phyloP scores from a whole-genome alignment of 1,140 invertebrate species.

The Sycophaga agraensis region DNA sequence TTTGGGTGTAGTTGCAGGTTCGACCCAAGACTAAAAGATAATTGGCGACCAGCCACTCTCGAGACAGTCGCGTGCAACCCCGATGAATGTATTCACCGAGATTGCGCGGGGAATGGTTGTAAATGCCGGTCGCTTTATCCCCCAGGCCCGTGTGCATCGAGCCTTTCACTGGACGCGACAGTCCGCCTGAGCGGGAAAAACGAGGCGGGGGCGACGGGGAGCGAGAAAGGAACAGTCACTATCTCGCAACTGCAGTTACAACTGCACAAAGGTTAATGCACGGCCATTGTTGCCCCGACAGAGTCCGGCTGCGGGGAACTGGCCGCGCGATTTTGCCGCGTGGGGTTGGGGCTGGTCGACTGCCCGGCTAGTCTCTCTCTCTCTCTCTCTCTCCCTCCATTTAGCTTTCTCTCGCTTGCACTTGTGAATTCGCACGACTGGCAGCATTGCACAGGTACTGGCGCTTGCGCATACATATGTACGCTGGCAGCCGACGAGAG shows the following conservation, averaged over 20 bases:
- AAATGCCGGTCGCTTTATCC: slow-evolving; percentile 43
- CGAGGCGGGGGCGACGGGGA: slow-evolving; percentile 31
- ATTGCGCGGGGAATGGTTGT: slow-evolving; percentile 55
- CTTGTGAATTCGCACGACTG: slow-evolving; percentile 37
- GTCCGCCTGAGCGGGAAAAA: slow-evolving; percentile 22
- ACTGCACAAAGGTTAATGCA: slow-evolving; percentile 58
- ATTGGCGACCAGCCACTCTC: slow-evolving; percentile 39
- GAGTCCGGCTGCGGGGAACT: slow-evolving; percentile 49
- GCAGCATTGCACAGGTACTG: slow-evolving; percentile 32
- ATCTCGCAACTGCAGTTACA: slow-evolving; percentile 57
- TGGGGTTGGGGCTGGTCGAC: slow-evolving; percentile 24
- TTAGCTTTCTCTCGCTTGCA: neutral
- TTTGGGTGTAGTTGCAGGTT: too few species aligned
- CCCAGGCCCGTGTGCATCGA: slow-evolving; percentile 29
- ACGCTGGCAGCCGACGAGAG: neutral
- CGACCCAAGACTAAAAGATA: slow-evolving; percentile 34
- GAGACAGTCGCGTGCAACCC: slow-evolving; percentile 26
- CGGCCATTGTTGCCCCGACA: slow-evolving; percentile 53
- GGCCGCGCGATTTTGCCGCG: slow-evolving; percentile 36
- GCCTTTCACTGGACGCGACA: slow-evolving; percentile 38
- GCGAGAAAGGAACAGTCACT: slow-evolving; percentile 42
- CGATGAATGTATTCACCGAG: slow-evolving; percentile 53
- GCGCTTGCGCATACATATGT: slow-evolving; percentile 4
- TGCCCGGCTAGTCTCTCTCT: neutral
- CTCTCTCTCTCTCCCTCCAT: too few species aligned